phyloP scores from a whole-genome alignment of 2,888 invertebrate species.

The Epirrita christyi region DNA sequence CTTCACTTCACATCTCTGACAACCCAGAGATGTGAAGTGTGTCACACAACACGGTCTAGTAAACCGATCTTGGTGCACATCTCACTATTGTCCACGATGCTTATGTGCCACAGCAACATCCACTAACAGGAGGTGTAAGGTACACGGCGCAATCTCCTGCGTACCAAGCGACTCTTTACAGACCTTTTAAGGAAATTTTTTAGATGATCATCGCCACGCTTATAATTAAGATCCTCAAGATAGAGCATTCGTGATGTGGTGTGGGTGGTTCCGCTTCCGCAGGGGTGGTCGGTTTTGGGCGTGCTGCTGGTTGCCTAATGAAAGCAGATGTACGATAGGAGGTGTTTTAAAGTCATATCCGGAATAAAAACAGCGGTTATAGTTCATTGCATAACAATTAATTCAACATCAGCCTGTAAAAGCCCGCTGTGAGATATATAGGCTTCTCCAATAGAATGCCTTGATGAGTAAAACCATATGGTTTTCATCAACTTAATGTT shows the following conservation, averaged over 20 bases:
- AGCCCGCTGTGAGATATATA: too few species aligned
- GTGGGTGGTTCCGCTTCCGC: conserved; percentile 83
- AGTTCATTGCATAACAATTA: not conserved
- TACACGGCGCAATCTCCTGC: conserved; percentile 64
- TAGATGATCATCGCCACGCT: conserved; percentile 83
- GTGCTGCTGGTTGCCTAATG: conserved; percentile 48
- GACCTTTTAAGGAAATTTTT: conserved; percentile 83
- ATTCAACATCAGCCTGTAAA: too few species aligned
- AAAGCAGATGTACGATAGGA: conserved; percentile 48
- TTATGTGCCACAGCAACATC: conserved; percentile 1
- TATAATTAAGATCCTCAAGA: conserved; percentile 82
- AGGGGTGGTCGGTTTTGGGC: conserved; percentile 70
- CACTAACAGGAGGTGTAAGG: conserved; percentile 1
- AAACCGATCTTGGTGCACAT: too few species aligned
- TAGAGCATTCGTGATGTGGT: conserved; percentile 74
- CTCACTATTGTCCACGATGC: too few species aligned
- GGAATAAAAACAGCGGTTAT: conserved; percentile 17
- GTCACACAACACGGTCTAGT: too few species aligned
- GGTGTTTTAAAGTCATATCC: conserved; percentile 32
- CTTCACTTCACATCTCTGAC: too few species aligned
- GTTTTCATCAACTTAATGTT: too few species aligned
- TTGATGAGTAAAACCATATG: too few species aligned
- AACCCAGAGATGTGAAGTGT: too few species aligned
- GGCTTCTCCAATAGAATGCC: too few species aligned
- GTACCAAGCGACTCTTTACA: conserved; percentile 82